Base-by-base conservation (phyloP, 1,140 invertebrate species). In the Zaprionus nigranus region DNA sequence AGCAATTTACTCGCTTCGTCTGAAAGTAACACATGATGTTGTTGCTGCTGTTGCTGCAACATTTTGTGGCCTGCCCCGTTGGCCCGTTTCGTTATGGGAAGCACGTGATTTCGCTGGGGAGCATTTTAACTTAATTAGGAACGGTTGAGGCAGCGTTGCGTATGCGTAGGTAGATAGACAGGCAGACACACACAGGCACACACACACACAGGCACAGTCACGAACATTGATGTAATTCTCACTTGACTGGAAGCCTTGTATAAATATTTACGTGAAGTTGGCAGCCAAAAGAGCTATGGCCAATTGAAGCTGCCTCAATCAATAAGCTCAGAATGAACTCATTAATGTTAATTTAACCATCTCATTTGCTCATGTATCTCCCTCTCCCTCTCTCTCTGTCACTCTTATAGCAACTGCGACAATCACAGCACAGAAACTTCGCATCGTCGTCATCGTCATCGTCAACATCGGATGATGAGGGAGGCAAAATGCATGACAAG, bases 101-200 rank as follows among this genome's bases (percentile, higher is more conserved):
- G 73, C 81, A 90, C 85, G 85, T 90, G 85, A 90, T 88, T 88
- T 90, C 85, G 83, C 85, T 69, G 56, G 85, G 85, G 85, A 88
- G 78, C 85, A 88, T 88, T 88, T 88, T 88, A 88, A 88, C 85
- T 88, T 88, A 90, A 88, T 88, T 88, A 90, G 85, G 71, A 85
- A 40, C 49, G 69, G 71, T 74, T 85, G 56, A 70, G 64, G 64
- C 83, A 13, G 46, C 22, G 4, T 12, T 51, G 17, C 11, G 20
- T 51, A 68, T 75, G 75, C 65, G 69, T 46, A 66, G 70, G 3
- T 34, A 49, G 38, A 57, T 26, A 40, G 24, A 53, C 36, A 43
- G 9, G 20, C 40, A 40, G 43, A 43, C 15, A 43, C 40, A 7
- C 12, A 59, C 24, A 20, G 26, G 28, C 20, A 20, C 20, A 20